Conservation (phyloP, 1,140 invertebrate species). For the Aradophagus sp. region DNA sequence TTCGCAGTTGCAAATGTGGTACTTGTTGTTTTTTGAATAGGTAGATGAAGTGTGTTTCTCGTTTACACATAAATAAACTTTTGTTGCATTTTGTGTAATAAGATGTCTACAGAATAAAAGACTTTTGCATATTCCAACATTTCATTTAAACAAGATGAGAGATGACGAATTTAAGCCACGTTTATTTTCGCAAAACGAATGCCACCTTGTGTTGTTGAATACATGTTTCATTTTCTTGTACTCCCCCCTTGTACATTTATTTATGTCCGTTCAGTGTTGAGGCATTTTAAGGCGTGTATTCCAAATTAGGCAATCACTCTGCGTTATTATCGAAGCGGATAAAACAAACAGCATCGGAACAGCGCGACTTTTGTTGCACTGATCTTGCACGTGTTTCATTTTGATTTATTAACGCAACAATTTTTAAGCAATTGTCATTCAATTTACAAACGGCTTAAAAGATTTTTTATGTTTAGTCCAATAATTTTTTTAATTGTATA, state of each 20-base stretch:
- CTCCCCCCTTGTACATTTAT: background rate
- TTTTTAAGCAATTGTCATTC: no score
- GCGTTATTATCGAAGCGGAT: constrained; percentile 3
- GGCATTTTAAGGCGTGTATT: constrained; percentile 2
- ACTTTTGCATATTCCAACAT: background rate
- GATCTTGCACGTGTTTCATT: no score
- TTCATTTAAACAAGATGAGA: background rate
- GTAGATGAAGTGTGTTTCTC: no score
- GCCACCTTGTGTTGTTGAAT: background rate
- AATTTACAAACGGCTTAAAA: no score
- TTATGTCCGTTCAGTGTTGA: constrained; percentile 1
- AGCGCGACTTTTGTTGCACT: no score
- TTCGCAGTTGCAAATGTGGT: no score
- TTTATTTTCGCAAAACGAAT: background rate
- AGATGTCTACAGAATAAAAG: constrained; percentile 2
- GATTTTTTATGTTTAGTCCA: no score
- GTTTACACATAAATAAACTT: no score
- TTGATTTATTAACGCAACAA: no score
- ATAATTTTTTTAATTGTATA: no score
- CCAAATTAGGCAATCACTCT: constrained; percentile 8
- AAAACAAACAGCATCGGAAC: background rate
- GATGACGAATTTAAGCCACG: background rate
- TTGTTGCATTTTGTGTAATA: no score
- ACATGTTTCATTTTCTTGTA: constrained; percentile 1
- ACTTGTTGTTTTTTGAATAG: no score